Evolutionary conservation across 2,888 invertebrate species (phyloP), one percentile per base, ranked within the genome.

Genomic region (Drosophila macrospina): DNA sequence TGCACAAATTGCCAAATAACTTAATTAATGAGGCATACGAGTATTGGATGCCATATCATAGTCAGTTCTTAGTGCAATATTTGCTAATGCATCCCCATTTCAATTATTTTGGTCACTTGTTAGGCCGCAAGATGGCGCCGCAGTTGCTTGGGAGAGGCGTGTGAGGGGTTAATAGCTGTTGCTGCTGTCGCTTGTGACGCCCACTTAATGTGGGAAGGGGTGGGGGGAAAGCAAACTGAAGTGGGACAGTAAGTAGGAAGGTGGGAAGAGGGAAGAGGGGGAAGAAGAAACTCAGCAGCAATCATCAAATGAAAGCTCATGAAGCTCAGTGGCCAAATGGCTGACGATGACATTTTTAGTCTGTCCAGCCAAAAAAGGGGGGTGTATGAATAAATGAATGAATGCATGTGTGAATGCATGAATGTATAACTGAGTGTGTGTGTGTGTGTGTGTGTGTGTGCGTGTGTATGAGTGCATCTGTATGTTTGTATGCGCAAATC

Each of bases 91-190:
- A 55, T 45, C 37, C 48, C 55, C 51, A 39, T 26, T 37, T 47
- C 39, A 34, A 32, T 32, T 55, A 68, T 52, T 51, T 69, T 16
- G 54, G 69, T 50, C 78, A 74, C 84, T 88, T 88, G 44, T 71
- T 37, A 69, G 52, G 66, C 84, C 74, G 39, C 81, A 83, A 83
- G 88, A 83, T 83, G 83, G 88, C 88, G 86, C 61, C 42, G 57
- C 51, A 55, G 42, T 37, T 55, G 50, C 59, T 28, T 6, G 5
- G 28, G 6, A 8, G 20, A 16, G 8, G 26, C 11, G 36, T n/a
- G 7, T 16, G 42, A 34, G 32, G 30, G n/a, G 20, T 34, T 51
- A 56, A 55, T 71, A 50, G 60, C 45, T 37, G 15, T 50, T 39
- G 56, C 51, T 48, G 26, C 13, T 44, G 44, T 13, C n/a, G 47